phyloP scores from a whole-genome alignment of 2,888 invertebrate species.

The Thecocarcelia acutangulata region DNA sequence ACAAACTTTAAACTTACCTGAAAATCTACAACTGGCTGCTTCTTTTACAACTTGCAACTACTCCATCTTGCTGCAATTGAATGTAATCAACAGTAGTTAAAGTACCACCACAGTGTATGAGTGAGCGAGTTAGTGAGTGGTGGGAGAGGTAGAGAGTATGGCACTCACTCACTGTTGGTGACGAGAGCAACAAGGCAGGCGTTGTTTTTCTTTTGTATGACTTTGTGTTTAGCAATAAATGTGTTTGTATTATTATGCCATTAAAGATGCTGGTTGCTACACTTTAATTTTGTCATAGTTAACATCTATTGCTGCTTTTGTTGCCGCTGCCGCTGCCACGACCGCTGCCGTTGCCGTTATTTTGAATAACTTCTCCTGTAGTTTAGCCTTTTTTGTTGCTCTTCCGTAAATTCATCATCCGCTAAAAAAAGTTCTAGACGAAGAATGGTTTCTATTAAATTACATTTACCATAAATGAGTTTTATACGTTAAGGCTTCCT shows the following conservation, averaged over 20 bases:
- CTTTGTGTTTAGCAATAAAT: not conserved
- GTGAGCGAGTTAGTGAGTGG: too few species aligned
- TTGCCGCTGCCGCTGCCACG: not conserved
- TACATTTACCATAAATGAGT: conserved; percentile 69
- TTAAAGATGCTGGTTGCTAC: conserved; percentile 27
- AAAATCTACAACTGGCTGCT: conserved; percentile 9
- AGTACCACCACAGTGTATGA: too few species aligned
- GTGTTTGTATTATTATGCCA: conserved; percentile 40
- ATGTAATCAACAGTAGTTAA: conserved; percentile 37
- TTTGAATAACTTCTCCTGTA: conserved; percentile 22
- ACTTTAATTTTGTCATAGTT: conserved; percentile 50
- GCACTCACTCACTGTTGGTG: not conserved
- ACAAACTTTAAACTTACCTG: conserved; percentile 68
- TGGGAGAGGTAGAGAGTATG: conserved; percentile 10
- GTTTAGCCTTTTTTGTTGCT: not conserved
- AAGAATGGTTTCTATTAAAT: conserved; percentile 67
- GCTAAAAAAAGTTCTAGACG: conserved; percentile 34
- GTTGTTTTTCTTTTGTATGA: not conserved
- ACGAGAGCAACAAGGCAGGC: conserved; percentile 13
- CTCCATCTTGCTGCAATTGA: conserved; percentile 47
- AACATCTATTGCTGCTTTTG: conserved; percentile 8
- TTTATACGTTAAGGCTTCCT: conserved; percentile 33
- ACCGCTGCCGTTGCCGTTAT: not conserved
- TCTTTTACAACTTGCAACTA: not conserved
- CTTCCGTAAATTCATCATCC: conserved; percentile 27